phyloP scores from a whole-genome alignment of 1,140 invertebrate genomes.

The Oryctes rhinoceros region DNA sequence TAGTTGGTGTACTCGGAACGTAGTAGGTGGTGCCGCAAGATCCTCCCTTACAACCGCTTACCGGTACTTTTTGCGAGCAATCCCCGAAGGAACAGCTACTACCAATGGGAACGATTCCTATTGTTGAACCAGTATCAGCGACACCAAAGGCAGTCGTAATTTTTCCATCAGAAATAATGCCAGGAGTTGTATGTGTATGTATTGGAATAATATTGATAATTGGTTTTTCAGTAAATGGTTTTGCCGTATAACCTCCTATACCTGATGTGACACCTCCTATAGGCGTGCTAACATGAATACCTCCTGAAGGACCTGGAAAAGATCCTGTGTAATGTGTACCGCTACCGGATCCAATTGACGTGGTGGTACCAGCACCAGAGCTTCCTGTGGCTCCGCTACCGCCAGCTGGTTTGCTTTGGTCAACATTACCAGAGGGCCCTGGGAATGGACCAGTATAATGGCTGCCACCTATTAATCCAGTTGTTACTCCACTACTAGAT shows the following conservation, averaged over 20 bases:
- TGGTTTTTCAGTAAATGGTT: constrained; percentile 36
- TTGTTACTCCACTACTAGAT: background rate
- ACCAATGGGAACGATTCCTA: background rate
- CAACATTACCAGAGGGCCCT: constrained; percentile 41
- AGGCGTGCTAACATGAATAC: background rate
- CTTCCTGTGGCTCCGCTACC: constrained; percentile 24
- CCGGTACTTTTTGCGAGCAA: background rate
- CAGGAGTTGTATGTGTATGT: background rate
- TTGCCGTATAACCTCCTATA: constrained; percentile 8
- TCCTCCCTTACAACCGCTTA: background rate
- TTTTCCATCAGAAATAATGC: background rate
- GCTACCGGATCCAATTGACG: background rate
- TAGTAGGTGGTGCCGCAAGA: constrained; percentile 5
- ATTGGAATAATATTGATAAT: constrained; percentile 31
- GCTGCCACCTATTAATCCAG: background rate
- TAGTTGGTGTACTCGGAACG: constrained; percentile 3
- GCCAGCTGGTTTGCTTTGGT: constrained; percentile 42
- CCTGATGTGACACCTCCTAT: constrained; percentile 23
- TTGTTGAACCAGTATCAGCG: background rate
- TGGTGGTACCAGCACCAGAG: background rate
- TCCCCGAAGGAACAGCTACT: background rate
- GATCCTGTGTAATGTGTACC: constrained; percentile 37
- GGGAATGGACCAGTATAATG: constrained; percentile 44
- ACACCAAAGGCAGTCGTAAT: background rate
- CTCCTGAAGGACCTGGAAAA: constrained; percentile 43